Evolutionary conservation across 2,113 vertebrate species (phyloP).

Genomic region (Clarias macrocephalus): DNA sequence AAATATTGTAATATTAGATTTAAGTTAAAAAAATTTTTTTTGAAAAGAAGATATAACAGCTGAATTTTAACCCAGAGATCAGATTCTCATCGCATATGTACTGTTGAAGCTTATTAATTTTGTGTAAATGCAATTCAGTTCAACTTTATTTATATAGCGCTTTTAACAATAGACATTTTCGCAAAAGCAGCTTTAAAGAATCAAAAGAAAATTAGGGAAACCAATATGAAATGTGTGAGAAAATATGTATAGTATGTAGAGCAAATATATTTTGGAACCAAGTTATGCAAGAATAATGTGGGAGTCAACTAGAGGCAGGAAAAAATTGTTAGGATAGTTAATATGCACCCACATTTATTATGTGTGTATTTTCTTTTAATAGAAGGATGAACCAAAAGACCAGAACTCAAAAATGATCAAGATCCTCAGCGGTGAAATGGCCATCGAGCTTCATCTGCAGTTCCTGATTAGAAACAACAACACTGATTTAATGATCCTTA

Average conservation of each 20-base stretch:
- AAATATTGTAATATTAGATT: not conserved
- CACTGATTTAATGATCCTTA: slow-evolving; percentile 98
- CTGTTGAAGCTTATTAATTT: not conserved
- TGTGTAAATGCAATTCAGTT: not conserved
- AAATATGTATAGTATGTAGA: no score
- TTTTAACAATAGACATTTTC: no score
- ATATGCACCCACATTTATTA: not conserved
- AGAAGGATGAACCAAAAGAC: slow-evolving; percentile 95
- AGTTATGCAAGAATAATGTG: not conserved
- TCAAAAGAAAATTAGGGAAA: no score
- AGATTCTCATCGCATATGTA: not conserved
- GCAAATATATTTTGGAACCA: not conserved
- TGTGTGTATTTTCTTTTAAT: slow-evolving; percentile 50
- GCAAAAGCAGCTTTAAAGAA: no score
- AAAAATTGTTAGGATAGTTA: not conserved
- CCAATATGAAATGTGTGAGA: no score
- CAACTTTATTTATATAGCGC: no score
- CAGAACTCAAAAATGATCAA: slow-evolving; percentile 99
- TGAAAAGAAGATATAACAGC: not conserved
- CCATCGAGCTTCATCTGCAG: slow-evolving; percentile 95
- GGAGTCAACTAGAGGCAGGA: not conserved
- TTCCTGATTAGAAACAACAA: slow-evolving; percentile 99
- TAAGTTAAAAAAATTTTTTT: not conserved
- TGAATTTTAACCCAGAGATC: not conserved
- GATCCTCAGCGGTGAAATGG: slow-evolving; percentile 98